Conservation (phyloP, 2,797 vertebrate species). For the Carapus acus region DNA sequence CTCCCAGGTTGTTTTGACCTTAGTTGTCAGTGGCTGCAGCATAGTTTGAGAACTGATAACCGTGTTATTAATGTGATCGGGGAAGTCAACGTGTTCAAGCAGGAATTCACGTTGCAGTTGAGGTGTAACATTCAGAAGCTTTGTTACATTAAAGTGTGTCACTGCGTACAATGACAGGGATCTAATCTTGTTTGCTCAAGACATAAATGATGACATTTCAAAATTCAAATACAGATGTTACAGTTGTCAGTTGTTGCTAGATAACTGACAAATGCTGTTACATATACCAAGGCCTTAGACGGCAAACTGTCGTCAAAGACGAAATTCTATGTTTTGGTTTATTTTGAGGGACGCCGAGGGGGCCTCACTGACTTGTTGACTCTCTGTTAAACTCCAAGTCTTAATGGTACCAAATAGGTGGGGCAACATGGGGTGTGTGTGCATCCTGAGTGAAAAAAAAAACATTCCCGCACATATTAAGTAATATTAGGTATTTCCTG, state of each 20-base stretch:
- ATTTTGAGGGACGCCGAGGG: too few relatives aligned
- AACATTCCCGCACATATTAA: conserved; percentile 2
- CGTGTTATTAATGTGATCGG: not conserved
- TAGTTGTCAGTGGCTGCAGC: not conserved
- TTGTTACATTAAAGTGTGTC: too few relatives aligned
- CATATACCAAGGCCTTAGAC: too few relatives aligned
- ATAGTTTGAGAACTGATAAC: not conserved
- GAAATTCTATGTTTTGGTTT: not conserved
- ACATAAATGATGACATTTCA: too few relatives aligned
- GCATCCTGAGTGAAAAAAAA: not conserved
- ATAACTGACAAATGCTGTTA: not conserved
- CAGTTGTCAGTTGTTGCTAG: not conserved
- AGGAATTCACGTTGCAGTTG: too few relatives aligned
- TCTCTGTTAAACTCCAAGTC: not conserved
- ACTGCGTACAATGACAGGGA: too few relatives aligned
- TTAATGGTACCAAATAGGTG: not conserved
- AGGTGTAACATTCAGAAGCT: too few relatives aligned
- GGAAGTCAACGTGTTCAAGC: too few relatives aligned
- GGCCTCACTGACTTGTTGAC: not conserved
- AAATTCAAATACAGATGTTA: not conserved
- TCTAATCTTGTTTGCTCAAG: too few relatives aligned
- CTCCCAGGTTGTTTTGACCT: not conserved
- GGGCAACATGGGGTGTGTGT: not conserved
- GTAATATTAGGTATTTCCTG: not conserved
- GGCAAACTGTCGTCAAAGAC: not conserved